These are phyloP conservation scores for Agrypnus murinus DNA, from an alignment of 2,888 invertebrate species.

Conservation along the genomic window DNA sequence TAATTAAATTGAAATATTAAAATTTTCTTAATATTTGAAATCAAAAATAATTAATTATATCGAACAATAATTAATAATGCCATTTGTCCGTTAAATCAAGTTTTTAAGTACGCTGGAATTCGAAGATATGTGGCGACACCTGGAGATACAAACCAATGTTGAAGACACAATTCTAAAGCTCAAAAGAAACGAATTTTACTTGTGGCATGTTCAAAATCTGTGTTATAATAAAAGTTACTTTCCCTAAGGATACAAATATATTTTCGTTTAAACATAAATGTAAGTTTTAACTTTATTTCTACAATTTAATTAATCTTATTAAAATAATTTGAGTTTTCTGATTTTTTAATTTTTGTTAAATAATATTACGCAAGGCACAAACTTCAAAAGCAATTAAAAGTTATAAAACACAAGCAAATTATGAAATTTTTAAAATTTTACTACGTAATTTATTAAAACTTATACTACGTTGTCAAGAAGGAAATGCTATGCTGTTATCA, in stretches of 20 bases:
- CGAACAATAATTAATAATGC: no score
- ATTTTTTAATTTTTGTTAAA: no score
- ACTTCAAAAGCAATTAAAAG: no score
- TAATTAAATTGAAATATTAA: no score
- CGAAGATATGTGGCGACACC: slow-evolving; percentile 27
- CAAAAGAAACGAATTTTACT: slow-evolving; percentile 32
- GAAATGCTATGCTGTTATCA: background rate
- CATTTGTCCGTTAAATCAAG: slow-evolving; percentile 16
- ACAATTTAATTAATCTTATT: background rate
- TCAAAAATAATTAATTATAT: no score
- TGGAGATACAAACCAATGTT: slow-evolving; percentile 11
- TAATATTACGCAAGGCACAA: no score
- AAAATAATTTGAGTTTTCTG: no score
- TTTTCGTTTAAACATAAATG: slow-evolving; percentile 1
- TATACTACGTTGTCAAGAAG: background rate
- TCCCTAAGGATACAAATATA: background rate
- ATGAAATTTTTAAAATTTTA: no score
- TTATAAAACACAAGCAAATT: no score
- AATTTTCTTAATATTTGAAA: no score
- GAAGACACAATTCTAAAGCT: slow-evolving; percentile 24
- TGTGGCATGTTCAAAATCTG: slow-evolving; percentile 13
- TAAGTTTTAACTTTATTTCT: slow-evolving; percentile 1
- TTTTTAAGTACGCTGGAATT: slow-evolving; percentile 19
- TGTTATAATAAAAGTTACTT: background rate
- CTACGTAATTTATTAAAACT: no score